Evolutionary conservation across 2,113 vertebrate species (phyloP), one percentile per base, ranked within the genome.

Genomic region (Cryptotis parvus): DNA sequence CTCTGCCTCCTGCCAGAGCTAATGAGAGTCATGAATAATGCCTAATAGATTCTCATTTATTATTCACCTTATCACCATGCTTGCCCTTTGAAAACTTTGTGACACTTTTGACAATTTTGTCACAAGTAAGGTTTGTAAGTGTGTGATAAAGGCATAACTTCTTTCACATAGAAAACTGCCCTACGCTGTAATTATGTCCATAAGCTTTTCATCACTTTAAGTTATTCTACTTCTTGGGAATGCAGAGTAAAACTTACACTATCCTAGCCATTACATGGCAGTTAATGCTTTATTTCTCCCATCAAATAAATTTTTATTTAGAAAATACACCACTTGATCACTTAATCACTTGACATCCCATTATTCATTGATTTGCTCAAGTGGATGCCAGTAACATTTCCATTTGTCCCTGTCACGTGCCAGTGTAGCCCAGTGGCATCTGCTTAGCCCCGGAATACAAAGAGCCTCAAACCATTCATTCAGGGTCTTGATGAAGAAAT

Each of bases 41-140:
- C 74, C 9, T 35, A 29, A 49, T 87, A 90, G 80, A 66, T 37
- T 86, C 41, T 58, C 43, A 92, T 80, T 89, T 84, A 35, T 93
- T 89, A 91, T 65, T 85, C n/a, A 84, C 24, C 88, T 92, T 91
- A 94, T 91, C 63, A 84, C 68, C 55, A 18, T 52, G 43, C 45
- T 18, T 52, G 43, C 45, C 68, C 52, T 91, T 89, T 79, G 79
- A 66, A 37, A 89, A 81, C 91, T 74, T 66, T 37, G 12, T 73
- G 45, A 73, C 77, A 68, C 70, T 85, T 70, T 73, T n/a, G 70
- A 92, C 84, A 89, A 75, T 33, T 77, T 91, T 89, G 73, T 91
- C 65, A 72, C 14, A 52, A 49, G 43, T 52, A 90, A 45, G 20
- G 70, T 41, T 83, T 92, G n/a, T 3, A 0, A 80, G 75, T 79